Conservation (phyloP, 2,113 vertebrate genomes). For the Equus quagga region DNA sequence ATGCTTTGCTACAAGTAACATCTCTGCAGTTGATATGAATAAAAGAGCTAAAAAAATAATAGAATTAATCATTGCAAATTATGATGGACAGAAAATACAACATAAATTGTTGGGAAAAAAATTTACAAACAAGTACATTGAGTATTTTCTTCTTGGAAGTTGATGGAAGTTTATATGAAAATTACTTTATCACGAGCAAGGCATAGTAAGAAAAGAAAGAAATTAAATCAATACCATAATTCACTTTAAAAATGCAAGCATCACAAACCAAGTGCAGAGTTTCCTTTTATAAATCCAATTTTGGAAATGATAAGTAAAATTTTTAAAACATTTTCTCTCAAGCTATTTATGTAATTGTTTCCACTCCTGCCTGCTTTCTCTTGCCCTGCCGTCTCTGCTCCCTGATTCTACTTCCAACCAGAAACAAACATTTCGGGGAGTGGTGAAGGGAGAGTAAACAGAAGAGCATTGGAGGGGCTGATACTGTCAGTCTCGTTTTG, state of each 20-base stretch:
- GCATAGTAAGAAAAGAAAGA: background rate
- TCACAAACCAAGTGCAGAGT: background rate
- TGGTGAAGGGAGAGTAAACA: background rate
- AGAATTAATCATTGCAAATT: background rate
- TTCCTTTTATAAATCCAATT: background rate
- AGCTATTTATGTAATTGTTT: background rate
- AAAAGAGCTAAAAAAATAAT: conserved; percentile 12
- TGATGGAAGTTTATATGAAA: background rate
- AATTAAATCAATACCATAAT: background rate
- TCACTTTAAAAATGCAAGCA: background rate
- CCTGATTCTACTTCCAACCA: background rate
- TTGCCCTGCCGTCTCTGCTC: background rate
- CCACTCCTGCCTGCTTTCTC: background rate
- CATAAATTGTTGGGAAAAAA: background rate
- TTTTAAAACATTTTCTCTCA: background rate
- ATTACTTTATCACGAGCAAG: background rate
- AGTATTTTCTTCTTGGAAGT: conserved; percentile 7
- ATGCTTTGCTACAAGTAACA: background rate
- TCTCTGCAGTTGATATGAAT: background rate
- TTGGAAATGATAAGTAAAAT: background rate
- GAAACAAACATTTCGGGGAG: background rate
- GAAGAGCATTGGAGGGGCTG: background rate
- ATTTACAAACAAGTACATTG: background rate
- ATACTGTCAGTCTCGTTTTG: conserved; percentile 22
- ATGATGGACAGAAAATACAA: background rate